A percentile compares a stretch with the other conserved stretches of the same genome.
phyloP scores from a whole-genome alignment of 23 tunicate genomes.

The Phallusia fumigata region DNA sequence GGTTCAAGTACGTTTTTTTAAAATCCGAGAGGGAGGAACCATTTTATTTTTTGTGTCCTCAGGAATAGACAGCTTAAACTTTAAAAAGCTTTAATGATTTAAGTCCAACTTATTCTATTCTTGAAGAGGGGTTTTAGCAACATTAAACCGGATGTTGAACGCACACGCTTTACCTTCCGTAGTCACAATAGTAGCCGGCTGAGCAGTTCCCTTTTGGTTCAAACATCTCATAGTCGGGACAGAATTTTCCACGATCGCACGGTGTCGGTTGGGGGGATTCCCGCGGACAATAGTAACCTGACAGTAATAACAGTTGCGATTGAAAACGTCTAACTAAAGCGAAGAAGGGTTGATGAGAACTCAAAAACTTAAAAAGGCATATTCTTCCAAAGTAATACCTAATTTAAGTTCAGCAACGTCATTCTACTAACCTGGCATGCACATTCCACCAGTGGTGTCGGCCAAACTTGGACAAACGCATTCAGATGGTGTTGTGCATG shows the following conservation, averaged over 20 bases:
- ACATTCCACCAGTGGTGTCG: slow-evolving; percentile 70
- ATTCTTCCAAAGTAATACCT: too few species aligned
- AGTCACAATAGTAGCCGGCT: slow-evolving; percentile 73
- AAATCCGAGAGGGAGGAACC: too few species aligned
- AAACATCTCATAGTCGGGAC: slow-evolving; percentile 64
- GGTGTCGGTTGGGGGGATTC: slow-evolving; percentile 57
- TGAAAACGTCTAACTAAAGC: not conserved
- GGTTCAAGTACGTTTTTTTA: too few species aligned
- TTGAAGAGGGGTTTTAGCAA: too few species aligned
- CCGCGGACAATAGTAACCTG: slow-evolving; percentile 90
- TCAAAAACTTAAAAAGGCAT: too few species aligned
- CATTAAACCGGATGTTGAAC: too few species aligned
- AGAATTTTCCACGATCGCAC: slow-evolving; percentile 75
- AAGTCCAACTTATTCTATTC: too few species aligned
- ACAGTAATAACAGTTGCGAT: not conserved
- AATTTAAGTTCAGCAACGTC: too few species aligned
- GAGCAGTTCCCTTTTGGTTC: slow-evolving; percentile 47
- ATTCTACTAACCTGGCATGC: slow-evolving; percentile 90
- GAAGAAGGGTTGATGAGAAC: too few species aligned
- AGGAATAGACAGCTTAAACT: too few species aligned
- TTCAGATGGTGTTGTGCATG: slow-evolving; percentile 67
- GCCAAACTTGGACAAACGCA: slow-evolving; percentile 73
- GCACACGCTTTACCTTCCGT: slow-evolving; percentile 92
- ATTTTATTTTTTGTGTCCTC: too few species aligned
- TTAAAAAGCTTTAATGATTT: too few species aligned